Percentiles rank a stretch among this genome's conserved stretches.
Evolutionary conservation across 2,113 vertebrate species (phyloP).

Genomic region (Tursiops truncatus): DNA sequence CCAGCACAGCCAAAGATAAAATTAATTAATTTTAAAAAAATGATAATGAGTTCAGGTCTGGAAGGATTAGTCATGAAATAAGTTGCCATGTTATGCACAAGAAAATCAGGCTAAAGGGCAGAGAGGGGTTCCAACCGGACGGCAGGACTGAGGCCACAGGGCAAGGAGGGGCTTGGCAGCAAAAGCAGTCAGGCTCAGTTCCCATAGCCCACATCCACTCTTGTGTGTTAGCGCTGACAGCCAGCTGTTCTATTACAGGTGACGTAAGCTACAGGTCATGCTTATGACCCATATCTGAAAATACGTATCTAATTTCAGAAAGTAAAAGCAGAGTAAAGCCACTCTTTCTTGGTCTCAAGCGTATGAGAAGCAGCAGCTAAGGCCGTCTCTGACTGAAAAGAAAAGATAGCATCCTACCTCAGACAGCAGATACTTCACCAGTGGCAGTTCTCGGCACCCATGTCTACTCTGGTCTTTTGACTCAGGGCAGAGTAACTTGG

Average conservation of each 20-base stretch:
- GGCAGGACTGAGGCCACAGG: neutral
- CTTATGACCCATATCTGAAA: neutral
- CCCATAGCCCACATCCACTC: conserved; percentile 1
- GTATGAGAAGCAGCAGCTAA: neutral
- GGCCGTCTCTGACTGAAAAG: conserved; percentile 28
- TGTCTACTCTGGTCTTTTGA: conserved; percentile 51
- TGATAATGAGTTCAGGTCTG: neutral
- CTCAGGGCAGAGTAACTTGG: conserved; percentile 51
- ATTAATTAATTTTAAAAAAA: no score
- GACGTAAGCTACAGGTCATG: neutral
- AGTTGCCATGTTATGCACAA: neutral
- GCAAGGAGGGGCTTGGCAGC: neutral
- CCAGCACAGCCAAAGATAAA: no score
- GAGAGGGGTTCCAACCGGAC: neutral
- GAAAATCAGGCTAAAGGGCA: conserved; percentile 36
- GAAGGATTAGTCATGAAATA: neutral
- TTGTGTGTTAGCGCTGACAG: neutral
- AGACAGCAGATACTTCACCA: conserved; percentile 10
- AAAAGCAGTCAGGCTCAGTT: neutral
- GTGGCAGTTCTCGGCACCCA: neutral
- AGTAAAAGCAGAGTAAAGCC: neutral
- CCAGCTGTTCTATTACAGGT: neutral
- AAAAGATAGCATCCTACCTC: conserved; percentile 75
- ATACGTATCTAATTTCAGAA: conserved; percentile 58
- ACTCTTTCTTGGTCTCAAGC: neutral